Percentiles rank a stretch among this genome's conserved stretches.
phyloP scores from a whole-genome alignment of 1,140 invertebrate genomes.

The Nasonia longicornis region DNA sequence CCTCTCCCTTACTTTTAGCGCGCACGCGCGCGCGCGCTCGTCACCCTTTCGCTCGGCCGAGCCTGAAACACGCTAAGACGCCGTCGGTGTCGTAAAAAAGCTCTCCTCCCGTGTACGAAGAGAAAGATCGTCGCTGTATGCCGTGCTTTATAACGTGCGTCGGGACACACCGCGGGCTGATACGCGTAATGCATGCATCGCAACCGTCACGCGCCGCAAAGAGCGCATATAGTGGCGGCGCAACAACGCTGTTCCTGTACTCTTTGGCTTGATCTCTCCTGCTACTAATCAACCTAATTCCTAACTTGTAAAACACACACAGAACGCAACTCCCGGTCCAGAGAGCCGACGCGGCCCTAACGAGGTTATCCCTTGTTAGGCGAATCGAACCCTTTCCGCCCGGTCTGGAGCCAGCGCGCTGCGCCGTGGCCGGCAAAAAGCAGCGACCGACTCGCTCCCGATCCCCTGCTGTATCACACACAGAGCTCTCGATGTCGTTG shows the following conservation, averaged over 20 bases:
- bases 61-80: conserved; percentile 52
- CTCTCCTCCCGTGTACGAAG: too few relatives aligned
- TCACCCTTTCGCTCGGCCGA: conserved; percentile 56
- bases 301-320: conserved; percentile 71
- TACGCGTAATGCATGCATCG: not conserved
- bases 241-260: not conserved
- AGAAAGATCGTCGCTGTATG: too few relatives aligned
- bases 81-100: not conserved
- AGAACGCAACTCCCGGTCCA: conserved; percentile 50
- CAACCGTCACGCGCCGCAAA: conserved; percentile 18
- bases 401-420: not conserved
- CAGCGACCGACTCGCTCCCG: not conserved
- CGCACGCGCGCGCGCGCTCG: too few relatives aligned
- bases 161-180: too few relatives aligned
- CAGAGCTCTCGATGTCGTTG: not conserved
- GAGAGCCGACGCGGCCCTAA: conserved; percentile 55
- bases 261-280: conserved; percentile 31
- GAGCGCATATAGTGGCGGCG: conserved; percentile 43
- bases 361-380: conserved; percentile 69
- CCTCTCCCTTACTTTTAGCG: not conserved
- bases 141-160: too few relatives aligned
- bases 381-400: conserved; percentile 62
- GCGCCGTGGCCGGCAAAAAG: not conserved
- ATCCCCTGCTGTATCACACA: not conserved
- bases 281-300: conserved; percentile 69